Percentiles rank a stretch among this genome's conserved stretches.
Evolutionary conservation across 1,140 invertebrate species (phyloP).

Genomic region (Laupala kohalensis): DNA sequence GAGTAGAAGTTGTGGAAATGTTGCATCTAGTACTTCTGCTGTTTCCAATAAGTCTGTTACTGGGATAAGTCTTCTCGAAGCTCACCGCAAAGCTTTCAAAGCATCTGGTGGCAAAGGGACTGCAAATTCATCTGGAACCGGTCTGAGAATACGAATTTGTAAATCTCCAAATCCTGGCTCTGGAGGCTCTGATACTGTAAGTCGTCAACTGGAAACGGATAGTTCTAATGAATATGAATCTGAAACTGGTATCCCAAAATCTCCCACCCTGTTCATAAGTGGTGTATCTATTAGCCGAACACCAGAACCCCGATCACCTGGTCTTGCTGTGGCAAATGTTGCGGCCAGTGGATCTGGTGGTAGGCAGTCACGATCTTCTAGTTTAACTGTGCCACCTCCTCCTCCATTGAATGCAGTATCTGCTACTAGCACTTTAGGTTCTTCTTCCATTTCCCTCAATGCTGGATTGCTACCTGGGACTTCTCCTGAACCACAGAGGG

Average conservation of each 20-base stretch:
- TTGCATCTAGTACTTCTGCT: neutral
- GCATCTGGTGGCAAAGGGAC: slow-evolving; percentile 13
- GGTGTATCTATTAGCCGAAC: slow-evolving; percentile 44
- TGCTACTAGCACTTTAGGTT: slow-evolving; percentile 17
- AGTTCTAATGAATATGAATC: slow-evolving; percentile 41
- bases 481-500: slow-evolving; percentile 18
- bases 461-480: slow-evolving; percentile 16
- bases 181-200: neutral
- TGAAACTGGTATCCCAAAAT: slow-evolving; percentile 42
- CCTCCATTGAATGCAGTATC: slow-evolving; percentile 20
- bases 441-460: slow-evolving; percentile 18
- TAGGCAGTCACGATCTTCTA: slow-evolving; percentile 32
- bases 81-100: slow-evolving; percentile 14
- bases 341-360: slow-evolving; percentile 18
- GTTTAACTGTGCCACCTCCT: slow-evolving; percentile 32
- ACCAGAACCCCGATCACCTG: slow-evolving; percentile 35
- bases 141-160: slow-evolving; percentile 15
- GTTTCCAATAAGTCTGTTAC: neutral
- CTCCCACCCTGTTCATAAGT: slow-evolving; percentile 41
- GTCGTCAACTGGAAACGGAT: slow-evolving; percentile 29
- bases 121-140: neutral
- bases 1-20: neutral
- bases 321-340: slow-evolving; percentile 22
- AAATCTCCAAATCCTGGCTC: slow-evolving; percentile 11
- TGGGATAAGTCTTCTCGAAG: slow-evolving; percentile 12